Conservation (phyloP, 2,113 vertebrate genomes). For the Etheostoma spectabile region DNA sequence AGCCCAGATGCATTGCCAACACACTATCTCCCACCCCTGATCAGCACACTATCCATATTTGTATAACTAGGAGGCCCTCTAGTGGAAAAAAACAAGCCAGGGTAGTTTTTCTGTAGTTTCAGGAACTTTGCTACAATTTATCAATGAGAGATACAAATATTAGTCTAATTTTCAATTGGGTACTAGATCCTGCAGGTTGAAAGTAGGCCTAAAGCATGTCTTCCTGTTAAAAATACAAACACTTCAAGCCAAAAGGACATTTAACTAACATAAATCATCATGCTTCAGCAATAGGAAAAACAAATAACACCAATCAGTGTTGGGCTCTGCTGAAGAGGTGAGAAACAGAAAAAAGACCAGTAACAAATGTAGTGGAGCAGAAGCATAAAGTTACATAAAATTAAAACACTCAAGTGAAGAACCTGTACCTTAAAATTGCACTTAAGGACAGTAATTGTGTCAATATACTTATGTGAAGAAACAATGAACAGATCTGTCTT, state of each 20-base stretch:
- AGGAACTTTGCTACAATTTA: neutral
- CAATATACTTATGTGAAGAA: neutral
- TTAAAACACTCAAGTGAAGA: neutral
- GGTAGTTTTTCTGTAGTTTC: neutral
- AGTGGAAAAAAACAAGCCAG: conserved; percentile 14
- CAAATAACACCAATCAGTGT: neutral
- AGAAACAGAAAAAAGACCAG: neutral
- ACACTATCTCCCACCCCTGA: neutral
- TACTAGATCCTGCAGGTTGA: neutral
- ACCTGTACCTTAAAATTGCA: neutral
- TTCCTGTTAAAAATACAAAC: neutral
- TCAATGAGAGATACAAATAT: neutral
- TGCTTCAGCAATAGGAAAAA: neutral
- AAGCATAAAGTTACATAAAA: neutral
- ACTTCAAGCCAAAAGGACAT: neutral
- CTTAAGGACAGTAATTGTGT: neutral
- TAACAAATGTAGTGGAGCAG: neutral
- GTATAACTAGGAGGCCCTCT: conserved; percentile 28
- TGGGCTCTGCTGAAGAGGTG: neutral
- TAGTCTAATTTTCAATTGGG: neutral
- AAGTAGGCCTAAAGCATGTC: neutral
- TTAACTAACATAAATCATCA: neutral
- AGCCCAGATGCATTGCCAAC: neutral
- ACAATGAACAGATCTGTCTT: neutral
- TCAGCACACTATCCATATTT: neutral